Conservation (phyloP, 2,888 invertebrate genomes). For the Antheraea yamamai region DNA sequence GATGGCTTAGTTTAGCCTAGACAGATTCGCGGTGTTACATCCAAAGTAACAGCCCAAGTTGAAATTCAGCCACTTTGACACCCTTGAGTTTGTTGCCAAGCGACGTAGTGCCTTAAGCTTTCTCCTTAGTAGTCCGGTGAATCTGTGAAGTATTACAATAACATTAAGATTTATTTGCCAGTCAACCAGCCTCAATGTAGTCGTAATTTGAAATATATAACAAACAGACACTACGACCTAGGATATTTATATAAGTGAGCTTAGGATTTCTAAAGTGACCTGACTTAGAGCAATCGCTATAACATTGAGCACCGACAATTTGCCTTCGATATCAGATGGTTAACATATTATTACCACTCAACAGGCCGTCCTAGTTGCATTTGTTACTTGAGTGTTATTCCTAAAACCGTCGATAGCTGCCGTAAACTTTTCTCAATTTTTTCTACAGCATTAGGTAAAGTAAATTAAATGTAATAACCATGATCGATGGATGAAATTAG, state of each 20-base stretch:
- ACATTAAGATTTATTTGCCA: background rate
- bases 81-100: no score
- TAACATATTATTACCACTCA: slow-evolving; percentile 13
- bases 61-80: no score
- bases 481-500: no score
- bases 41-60: no score
- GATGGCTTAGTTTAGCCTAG: no score
- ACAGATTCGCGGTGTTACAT: no score
- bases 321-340: slow-evolving; percentile 10
- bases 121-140: no score
- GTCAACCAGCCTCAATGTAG: background rate
- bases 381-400: background rate
- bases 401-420: background rate
- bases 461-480: no score
- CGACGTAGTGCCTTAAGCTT: no score
- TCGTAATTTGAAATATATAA: background rate
- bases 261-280: slow-evolving; percentile 7
- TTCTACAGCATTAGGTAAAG: background rate
- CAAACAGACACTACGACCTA: background rate
- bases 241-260: background rate
- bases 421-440: background rate
- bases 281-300: background rate
- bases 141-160: background rate
- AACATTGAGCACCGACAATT: slow-evolving; percentile 5
- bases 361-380: background rate